phyloP scores from a whole-genome alignment of 2,113 vertebrate genomes.

The Laterallus jamaicensis region DNA sequence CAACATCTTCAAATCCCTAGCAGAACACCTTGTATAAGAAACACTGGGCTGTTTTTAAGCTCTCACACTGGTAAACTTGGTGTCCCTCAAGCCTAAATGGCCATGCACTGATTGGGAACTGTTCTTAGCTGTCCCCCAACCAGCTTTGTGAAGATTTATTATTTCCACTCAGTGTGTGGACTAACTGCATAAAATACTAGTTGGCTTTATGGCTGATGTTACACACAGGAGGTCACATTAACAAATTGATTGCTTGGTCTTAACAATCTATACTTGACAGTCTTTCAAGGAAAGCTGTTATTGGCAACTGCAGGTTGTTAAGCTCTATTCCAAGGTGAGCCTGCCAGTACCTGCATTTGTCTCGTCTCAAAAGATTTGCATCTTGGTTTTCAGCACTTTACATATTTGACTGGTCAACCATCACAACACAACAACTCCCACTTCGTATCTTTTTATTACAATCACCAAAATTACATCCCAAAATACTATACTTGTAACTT shows the following conservation, averaged over 20 bases:
- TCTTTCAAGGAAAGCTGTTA: not conserved
- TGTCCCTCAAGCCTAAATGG: not conserved
- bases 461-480: too few species aligned
- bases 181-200: constrained; percentile 3
- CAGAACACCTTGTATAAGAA: not conserved
- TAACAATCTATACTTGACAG: not conserved
- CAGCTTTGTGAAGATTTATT: not conserved
- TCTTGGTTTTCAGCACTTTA: not conserved
- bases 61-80: not conserved
- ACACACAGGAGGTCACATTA: not conserved
- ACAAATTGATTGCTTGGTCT: not conserved
- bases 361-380: not conserved
- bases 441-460: not conserved
- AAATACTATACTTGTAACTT: not conserved
- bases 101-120: not conserved
- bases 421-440: not conserved
- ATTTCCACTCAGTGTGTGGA: not conserved
- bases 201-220: not conserved
- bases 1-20: not conserved
- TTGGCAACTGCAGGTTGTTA: not conserved
- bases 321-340: not conserved
- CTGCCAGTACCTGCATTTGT: not conserved
- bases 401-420: not conserved
- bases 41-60: not conserved
- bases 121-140: not conserved